phyloP scores from a whole-genome alignment of 2,113 vertebrate genomes.

The Probosciger aterrimus region DNA sequence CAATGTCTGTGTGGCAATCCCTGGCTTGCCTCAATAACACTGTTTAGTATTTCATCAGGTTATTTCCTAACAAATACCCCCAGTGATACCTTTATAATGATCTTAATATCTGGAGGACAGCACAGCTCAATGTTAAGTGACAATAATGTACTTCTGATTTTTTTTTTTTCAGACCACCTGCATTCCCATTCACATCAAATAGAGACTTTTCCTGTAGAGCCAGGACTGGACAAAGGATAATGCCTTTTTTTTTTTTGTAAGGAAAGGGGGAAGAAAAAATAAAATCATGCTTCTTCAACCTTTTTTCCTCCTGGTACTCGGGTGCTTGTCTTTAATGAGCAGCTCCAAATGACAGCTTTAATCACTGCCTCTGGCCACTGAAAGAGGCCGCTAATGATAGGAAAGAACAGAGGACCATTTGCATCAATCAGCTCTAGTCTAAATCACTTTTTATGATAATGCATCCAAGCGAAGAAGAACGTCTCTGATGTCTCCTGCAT shows the following conservation, averaged over 20 bases:
- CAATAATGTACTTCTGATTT: not conserved
- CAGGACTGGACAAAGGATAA: conserved; percentile 46
- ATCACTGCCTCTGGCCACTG: conserved; percentile 98
- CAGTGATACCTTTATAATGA: conserved; percentile 48
- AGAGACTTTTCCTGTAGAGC: conserved; percentile 40
- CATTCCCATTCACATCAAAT: conserved; percentile 22
- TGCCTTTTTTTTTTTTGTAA: not conserved
- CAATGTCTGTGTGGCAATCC: not conserved
- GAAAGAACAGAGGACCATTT: conserved; percentile 98
- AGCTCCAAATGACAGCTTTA: conserved; percentile 99
- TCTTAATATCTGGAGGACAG: not conserved
- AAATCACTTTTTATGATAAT: conserved; percentile 99
- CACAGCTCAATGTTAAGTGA: not conserved
- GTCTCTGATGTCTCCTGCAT: conserved; percentile 91
- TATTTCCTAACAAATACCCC: conserved; percentile 49
- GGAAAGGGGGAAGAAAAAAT: not conserved
- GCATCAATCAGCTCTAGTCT: conserved; percentile 96
- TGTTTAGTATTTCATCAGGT: conserved; percentile 30
- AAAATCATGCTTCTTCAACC: conserved; percentile 64
- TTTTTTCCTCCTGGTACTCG: conserved; percentile 78
- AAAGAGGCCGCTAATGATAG: conserved; percentile 97
- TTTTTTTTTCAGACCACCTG: conserved; percentile 54
- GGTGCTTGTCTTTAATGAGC: conserved; percentile 93
- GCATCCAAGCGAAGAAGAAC: conserved; percentile 89
- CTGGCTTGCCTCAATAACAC: not conserved